Evolutionary conservation across 2,113 vertebrate species (phyloP).

Genomic region (Hassar affinis): DNA sequence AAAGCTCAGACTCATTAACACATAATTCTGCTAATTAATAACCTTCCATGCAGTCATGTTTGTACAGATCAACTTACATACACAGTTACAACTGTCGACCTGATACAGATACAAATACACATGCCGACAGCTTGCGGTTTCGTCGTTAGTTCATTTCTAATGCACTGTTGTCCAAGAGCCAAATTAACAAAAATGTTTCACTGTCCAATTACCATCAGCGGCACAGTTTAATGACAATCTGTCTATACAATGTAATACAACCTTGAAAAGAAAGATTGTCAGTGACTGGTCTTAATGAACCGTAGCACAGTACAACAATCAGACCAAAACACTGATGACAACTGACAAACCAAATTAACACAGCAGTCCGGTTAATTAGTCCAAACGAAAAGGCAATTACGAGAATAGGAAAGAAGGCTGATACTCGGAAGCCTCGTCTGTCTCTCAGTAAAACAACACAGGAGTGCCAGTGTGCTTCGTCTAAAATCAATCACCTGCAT

Average conservation of each 20-base stretch:
- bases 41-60: not conserved
- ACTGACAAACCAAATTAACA: slow-evolving; percentile 25
- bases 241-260: slow-evolving; percentile 15
- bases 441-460: not conserved
- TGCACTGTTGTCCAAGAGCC: not conserved
- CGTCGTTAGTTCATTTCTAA: slow-evolving; percentile 14
- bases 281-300: slow-evolving; percentile 25
- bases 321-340: slow-evolving; percentile 28
- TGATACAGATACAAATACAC: not conserved
- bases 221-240: slow-evolving; percentile 24
- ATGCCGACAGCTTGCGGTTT: not conserved
- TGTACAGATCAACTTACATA: not conserved
- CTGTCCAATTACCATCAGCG: not conserved
- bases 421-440: slow-evolving; percentile 2
- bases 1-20: not conserved
- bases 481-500: not conserved
- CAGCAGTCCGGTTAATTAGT: slow-evolving; percentile 22
- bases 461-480: not conserved
- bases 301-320: slow-evolving; percentile 11
- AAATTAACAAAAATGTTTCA: slow-evolving; percentile 10
- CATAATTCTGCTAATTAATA: slow-evolving; percentile 10
- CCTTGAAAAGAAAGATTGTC: slow-evolving; percentile 17
- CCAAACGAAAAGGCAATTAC: slow-evolving; percentile 19
- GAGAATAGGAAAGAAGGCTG: slow-evolving; percentile 1
- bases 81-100: not conserved